phyloP scores from a whole-genome alignment of 2,113 vertebrate genomes.

The Brienomyrus longianalis region DNA sequence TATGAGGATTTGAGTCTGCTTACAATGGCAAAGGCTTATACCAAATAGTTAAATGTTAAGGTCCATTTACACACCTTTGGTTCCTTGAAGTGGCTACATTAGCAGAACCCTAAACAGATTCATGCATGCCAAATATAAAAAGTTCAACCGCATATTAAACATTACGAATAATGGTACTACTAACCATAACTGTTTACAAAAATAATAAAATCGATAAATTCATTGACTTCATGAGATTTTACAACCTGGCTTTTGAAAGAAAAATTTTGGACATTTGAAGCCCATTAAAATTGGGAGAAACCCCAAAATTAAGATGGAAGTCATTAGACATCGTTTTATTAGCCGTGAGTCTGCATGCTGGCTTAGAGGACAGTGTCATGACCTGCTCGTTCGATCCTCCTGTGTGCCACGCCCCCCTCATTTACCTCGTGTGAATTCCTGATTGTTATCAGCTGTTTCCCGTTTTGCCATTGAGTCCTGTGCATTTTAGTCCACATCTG shows the following conservation, averaged over 20 bases:
- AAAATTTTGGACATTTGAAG: background rate
- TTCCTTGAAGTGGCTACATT: background rate
- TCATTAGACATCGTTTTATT: constrained; percentile 52
- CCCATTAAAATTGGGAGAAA: background rate
- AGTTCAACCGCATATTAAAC: background rate
- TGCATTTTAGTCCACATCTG: too few species aligned
- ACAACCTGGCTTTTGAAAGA: background rate
- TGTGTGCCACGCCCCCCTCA: too few species aligned
- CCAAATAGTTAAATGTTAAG: background rate
- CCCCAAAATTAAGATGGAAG: constrained; percentile 48
- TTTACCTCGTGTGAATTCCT: too few species aligned
- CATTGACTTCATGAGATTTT: background rate
- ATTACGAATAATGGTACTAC: background rate
- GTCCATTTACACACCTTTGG: background rate
- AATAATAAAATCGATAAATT: background rate
- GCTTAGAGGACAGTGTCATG: background rate
- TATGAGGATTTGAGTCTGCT: background rate
- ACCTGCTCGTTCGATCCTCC: too few species aligned
- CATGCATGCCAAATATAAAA: background rate
- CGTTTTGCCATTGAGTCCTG: too few species aligned
- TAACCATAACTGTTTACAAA: background rate
- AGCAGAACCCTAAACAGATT: background rate
- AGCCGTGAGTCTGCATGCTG: constrained; percentile 39
- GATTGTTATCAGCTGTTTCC: too few species aligned
- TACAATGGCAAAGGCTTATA: background rate